Evolutionary conservation across 2,113 vertebrate genomes (phyloP), one percentile per base, ranked within the genome.

Genomic region (Corythornis cristatus): DNA sequence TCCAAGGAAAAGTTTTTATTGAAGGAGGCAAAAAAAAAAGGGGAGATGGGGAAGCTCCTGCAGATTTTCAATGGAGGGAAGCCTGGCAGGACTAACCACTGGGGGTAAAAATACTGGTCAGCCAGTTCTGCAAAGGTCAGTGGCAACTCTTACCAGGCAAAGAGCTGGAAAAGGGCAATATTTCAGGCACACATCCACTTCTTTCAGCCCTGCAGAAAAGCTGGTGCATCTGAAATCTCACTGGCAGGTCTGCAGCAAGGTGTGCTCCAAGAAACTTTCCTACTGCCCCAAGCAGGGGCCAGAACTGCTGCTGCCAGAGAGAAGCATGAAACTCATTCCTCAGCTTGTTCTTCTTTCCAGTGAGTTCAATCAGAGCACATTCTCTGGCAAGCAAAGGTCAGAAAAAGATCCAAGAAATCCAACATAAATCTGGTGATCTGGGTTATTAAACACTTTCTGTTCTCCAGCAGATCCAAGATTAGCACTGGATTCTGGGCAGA

Each of bases 321-420:
- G 14, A 20, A 89, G 50, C 62, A 54, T 35, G 51, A 70, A 90
- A 87, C 42, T 70, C 50, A 66, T 50, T 85, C 89, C 76, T 83
- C 74, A 88, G 71, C 84, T 87, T 76, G 62, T 65, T 58, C 67
- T 87, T 74, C 62, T 79, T 76, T 91, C 89, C 73, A 96, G 37
- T 4, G 16, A 92, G 57, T 89, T 89, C 94, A 90, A 50, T 82
- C 50, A 64, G 48, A 93, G 51, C 81, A 93, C 90, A 93, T 85
- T 91, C 84, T 85, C 83, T 94, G 91, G 89, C 83, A 87, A 79
- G 74, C 89, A 91, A 64, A 64, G 29, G 17, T 46, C 43, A 81
- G 54, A 66, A 70, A 86, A 94, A 90, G 81, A 85, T 87, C 78
- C 92, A 94, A 94, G 71, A 94, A 92, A 85, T 91, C 78, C 73